Evolutionary conservation across 2,888 invertebrate genomes (phyloP).

Genomic region (Dione juno): DNA sequence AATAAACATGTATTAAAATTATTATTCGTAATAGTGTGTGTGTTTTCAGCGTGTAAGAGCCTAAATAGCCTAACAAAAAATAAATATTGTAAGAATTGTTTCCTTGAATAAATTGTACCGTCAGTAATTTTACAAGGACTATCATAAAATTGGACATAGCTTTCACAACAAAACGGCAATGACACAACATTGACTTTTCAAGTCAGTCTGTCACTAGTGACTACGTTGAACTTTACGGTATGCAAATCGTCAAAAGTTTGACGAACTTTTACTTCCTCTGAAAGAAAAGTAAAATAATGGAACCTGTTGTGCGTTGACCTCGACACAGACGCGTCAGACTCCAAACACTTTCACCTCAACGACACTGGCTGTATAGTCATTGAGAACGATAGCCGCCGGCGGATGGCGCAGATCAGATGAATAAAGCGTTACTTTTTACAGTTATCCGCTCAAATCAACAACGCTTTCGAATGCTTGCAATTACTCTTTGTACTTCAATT

Average conservation of each 20-base stretch:
- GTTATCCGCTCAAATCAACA: constrained; percentile 34
- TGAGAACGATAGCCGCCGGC: constrained; percentile 22
- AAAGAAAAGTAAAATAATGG: constrained; percentile 65
- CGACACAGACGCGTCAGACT: constrained; percentile 60
- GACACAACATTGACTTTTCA: too few relatives aligned
- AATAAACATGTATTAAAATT: too few relatives aligned
- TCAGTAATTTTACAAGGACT: too few relatives aligned
- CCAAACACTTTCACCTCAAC: constrained; percentile 70
- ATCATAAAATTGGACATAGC: too few relatives aligned
- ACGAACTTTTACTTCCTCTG: constrained; percentile 70
- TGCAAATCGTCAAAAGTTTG: constrained; percentile 30
- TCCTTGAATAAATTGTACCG: too few relatives aligned
- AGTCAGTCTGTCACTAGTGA: too few relatives aligned
- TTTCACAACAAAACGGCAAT: too few relatives aligned
- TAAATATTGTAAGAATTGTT: too few relatives aligned
- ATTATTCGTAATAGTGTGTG: too few relatives aligned
- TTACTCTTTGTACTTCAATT: not conserved
- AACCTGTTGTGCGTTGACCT: constrained; percentile 74
- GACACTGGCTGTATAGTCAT: constrained; percentile 44
- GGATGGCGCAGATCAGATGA: constrained; percentile 31
- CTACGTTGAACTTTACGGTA: not conserved
- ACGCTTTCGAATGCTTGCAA: constrained; percentile 33
- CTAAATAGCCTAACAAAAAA: too few relatives aligned
- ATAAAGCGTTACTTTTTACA: constrained; percentile 36
- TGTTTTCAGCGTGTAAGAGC: too few relatives aligned